Conservation (phyloP, 1,140 invertebrate genomes). For the Micrasema longulum region DNA sequence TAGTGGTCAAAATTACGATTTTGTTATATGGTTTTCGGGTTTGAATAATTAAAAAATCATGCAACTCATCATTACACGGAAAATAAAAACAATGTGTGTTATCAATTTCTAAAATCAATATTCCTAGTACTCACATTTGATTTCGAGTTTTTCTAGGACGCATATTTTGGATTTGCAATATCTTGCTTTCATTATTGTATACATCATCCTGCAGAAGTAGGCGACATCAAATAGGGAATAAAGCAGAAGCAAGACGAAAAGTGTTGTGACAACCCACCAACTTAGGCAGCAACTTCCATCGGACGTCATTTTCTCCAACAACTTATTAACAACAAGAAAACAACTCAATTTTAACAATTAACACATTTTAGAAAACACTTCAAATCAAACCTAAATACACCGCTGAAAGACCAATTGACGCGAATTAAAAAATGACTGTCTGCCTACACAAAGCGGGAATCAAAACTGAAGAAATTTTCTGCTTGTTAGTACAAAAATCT, state of each 20-base stretch:
- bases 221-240: slow-evolving; percentile 67
- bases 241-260: slow-evolving; percentile 57
- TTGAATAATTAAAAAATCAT: too few species aligned
- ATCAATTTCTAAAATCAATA: slow-evolving; percentile 43
- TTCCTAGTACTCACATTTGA: slow-evolving; percentile 58
- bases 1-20: too few species aligned
- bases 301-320: slow-evolving; percentile 18
- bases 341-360: not conserved
- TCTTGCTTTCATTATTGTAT: slow-evolving; percentile 63
- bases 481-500: too few species aligned
- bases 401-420: not conserved
- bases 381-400: not conserved
- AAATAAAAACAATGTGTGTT: too few species aligned
- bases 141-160: slow-evolving; percentile 63
- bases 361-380: not conserved
- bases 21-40: too few species aligned
- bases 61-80: too few species aligned
- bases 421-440: not conserved
- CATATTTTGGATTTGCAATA: slow-evolving; percentile 66
- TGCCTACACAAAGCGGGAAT: not conserved
- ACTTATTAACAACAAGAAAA: not conserved
- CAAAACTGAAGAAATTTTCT: not conserved
- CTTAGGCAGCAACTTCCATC: slow-evolving; percentile 33
- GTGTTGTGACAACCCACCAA: slow-evolving; percentile 40
- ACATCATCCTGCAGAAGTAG: slow-evolving; percentile 68